Evolutionary conservation across 2,797 vertebrate species (phyloP).

Genomic region (Rhynchonycteris naso): DNA sequence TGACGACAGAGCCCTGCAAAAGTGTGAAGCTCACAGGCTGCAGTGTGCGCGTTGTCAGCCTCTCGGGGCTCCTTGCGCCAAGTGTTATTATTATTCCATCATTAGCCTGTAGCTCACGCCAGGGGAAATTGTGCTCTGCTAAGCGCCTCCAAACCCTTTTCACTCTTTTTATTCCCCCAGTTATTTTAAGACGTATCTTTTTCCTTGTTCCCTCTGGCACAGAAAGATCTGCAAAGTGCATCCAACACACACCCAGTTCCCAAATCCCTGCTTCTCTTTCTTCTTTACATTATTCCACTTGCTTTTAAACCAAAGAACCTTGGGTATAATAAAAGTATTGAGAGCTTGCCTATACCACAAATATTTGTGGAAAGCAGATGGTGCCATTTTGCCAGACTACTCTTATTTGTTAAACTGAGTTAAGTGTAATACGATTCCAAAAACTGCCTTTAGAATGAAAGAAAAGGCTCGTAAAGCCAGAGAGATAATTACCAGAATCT

Average conservation of each 20-base stretch:
- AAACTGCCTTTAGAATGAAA: constrained; percentile 78
- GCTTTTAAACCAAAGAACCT: constrained; percentile 68
- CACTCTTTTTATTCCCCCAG: constrained; percentile 70
- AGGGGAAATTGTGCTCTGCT: constrained; percentile 78
- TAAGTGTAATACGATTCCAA: constrained; percentile 76
- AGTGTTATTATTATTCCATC: constrained; percentile 82
- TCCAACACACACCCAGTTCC: constrained; percentile 51
- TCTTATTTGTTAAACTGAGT: constrained; percentile 77
- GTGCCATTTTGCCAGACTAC: constrained; percentile 73
- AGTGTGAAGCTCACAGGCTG: constrained; percentile 71
- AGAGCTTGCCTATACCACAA: constrained; percentile 71
- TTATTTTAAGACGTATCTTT: constrained; percentile 82
- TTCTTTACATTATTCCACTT: constrained; percentile 70
- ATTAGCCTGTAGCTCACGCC: constrained; percentile 81
- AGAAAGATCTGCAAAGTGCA: constrained; percentile 55
- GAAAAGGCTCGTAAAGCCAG: constrained; percentile 70
- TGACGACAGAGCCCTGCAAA: constrained; percentile 61
- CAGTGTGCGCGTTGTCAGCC: constrained; percentile 73
- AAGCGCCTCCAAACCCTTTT: constrained; percentile 80
- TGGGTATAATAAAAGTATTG: constrained; percentile 73
- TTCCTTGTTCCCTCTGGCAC: constrained; percentile 66
- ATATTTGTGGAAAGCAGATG: constrained; percentile 74
- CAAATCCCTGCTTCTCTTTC: constrained; percentile 24
- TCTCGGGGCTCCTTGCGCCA: constrained; percentile 75
- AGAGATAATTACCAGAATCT: constrained; percentile 76